These are phyloP conservation scores for Corynorhinus townsendii DNA, from an alignment of 2,113 vertebrate species.

Conservation along the genomic window DNA sequence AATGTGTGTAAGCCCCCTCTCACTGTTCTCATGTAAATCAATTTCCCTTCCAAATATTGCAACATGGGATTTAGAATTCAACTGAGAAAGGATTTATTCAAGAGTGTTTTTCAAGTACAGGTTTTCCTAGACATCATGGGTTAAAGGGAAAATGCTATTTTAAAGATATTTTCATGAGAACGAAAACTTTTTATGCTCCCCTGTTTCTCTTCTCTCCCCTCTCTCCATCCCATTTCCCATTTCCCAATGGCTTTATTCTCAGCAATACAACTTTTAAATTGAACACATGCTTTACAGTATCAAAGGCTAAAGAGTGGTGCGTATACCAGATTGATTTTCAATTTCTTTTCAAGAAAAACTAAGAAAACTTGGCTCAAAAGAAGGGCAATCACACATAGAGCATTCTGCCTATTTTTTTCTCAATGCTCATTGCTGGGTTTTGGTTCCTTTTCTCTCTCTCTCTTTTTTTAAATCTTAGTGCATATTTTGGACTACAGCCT, in stretches of 20 bases:
- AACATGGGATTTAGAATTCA: background rate
- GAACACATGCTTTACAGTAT: constrained; percentile 10
- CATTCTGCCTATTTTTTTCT: background rate
- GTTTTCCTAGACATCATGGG: background rate
- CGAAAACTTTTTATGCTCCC: background rate
- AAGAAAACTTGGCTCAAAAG: constrained; percentile 25
- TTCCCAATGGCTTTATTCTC: constrained; percentile 20
- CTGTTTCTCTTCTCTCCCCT: background rate
- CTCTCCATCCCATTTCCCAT: background rate
- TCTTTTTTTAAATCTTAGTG: background rate
- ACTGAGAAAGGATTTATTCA: background rate
- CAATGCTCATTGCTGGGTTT: background rate
- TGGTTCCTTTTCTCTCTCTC: background rate
- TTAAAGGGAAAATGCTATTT: background rate
- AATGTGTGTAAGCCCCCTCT: background rate
- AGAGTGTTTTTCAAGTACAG: background rate
- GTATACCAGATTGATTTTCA: constrained; percentile 44
- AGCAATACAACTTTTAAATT: constrained; percentile 16
- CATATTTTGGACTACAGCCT: background rate
- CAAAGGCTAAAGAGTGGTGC: constrained; percentile 16
- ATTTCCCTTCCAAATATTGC: background rate
- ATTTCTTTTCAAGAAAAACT: constrained; percentile 53
- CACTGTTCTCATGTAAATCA: background rate
- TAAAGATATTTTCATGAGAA: constrained; percentile 14
- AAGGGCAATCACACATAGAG: background rate